Conservation (phyloP, 2,113 vertebrate species). For the Taxidea taxus region DNA sequence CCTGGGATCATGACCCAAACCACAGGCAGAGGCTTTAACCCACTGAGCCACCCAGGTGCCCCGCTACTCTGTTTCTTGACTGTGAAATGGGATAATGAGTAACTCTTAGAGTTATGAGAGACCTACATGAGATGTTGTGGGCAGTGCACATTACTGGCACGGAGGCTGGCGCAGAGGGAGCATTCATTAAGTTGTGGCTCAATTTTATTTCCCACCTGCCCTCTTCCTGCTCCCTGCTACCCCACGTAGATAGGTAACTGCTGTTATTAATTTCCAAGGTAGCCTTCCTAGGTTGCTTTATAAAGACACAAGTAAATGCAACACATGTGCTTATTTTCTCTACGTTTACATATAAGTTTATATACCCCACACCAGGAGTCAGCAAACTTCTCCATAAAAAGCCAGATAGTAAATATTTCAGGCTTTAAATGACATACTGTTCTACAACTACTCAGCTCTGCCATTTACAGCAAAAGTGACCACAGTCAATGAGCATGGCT, state of each 20-base stretch:
- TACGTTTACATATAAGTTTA: constrained; percentile 17
- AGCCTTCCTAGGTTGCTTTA: constrained; percentile 18
- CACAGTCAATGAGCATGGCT: background rate
- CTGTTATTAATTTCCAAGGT: background rate
- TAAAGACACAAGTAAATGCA: constrained; percentile 26
- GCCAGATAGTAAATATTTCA: constrained; percentile 51
- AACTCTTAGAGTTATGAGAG: background rate
- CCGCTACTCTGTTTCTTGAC: background rate
- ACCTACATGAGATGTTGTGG: background rate
- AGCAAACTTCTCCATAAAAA: constrained; percentile 53
- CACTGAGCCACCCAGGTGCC: no score
- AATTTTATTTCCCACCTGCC: background rate
- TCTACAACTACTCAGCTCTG: background rate
- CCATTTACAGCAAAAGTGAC: background rate
- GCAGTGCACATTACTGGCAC: background rate
- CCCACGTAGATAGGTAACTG: background rate
- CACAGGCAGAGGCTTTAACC: no score
- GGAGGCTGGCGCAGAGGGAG: background rate
- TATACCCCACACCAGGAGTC: background rate
- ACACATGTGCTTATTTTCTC: background rate
- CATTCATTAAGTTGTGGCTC: background rate
- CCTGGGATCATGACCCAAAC: no score
- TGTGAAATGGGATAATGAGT: background rate
- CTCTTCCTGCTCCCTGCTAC: background rate
- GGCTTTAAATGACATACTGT: background rate